Evolutionary conservation across 1,140 invertebrate genomes (phyloP).

Genomic region (Myzus persicae): DNA sequence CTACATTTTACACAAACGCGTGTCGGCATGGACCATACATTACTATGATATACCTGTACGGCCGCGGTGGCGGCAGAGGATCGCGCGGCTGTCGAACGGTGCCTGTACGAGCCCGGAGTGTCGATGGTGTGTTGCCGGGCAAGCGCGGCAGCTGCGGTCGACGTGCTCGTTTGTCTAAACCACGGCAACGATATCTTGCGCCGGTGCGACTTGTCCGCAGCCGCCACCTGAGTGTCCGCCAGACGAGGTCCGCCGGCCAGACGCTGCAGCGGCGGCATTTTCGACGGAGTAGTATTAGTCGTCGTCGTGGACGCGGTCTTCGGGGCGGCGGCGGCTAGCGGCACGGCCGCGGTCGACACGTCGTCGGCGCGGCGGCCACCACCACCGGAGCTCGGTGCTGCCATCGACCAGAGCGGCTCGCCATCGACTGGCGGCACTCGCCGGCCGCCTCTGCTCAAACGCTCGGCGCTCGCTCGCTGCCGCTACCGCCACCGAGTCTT

Average conservation of each 20-base stretch:
- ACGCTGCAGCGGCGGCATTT: constrained; percentile 13
- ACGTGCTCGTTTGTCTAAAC: constrained; percentile 75
- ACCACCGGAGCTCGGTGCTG: constrained; percentile 64
- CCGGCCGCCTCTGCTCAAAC: constrained; percentile 45
- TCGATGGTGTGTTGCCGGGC: constrained; percentile 89
- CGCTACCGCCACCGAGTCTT: constrained; percentile 53
- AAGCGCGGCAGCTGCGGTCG: constrained; percentile 72
- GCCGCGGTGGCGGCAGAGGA: constrained; percentile 71
- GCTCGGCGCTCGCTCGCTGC: constrained; percentile 47
- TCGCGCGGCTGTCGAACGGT: constrained; percentile 70
- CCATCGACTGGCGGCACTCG: constrained; percentile 62
- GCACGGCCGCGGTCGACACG: constrained; percentile 60
- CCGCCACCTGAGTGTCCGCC: constrained; percentile 62
- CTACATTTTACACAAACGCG: not conserved
- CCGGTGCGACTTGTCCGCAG: constrained; percentile 62
- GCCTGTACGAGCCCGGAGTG: constrained; percentile 82
- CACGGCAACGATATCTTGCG: constrained; percentile 88
- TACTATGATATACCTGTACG: constrained; percentile 61
- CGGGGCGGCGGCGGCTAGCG: not conserved
- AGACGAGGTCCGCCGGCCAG: constrained; percentile 51
- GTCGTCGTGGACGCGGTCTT: not conserved
- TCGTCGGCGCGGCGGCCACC: constrained; percentile 45
- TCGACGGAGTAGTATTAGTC: not conserved
- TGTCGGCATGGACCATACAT: not conserved
- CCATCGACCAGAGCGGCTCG: constrained; percentile 63